Conservation (phyloP, 2,888 invertebrate genomes). For the Papilio gigon region DNA sequence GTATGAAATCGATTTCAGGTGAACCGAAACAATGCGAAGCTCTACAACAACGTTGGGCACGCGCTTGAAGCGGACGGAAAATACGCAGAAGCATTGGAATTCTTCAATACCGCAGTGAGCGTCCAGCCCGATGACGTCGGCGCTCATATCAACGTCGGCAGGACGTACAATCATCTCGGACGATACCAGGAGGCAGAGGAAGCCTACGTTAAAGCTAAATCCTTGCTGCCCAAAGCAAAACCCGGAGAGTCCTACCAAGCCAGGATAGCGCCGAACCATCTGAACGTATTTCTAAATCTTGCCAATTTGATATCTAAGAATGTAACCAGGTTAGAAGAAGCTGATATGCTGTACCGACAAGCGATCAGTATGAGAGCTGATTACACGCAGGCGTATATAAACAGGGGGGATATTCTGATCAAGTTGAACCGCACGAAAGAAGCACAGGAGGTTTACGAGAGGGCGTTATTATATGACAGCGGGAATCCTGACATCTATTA, state of each 20-base stretch:
- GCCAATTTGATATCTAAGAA: constrained; percentile 97
- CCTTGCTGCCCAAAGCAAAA: constrained; percentile 93
- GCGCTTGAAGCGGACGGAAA: constrained; percentile 90
- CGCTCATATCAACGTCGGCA: constrained; percentile 97
- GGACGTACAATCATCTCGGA: constrained; percentile 96
- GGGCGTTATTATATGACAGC: constrained; percentile 95
- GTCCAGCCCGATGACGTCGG: constrained; percentile 98
- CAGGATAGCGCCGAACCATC: constrained; percentile 96
- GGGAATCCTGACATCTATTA: constrained; percentile 97
- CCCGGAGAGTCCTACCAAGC: constrained; percentile 98
- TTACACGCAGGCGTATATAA: constrained; percentile 98
- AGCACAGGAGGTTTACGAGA: constrained; percentile 96
- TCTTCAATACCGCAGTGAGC: constrained; percentile 95
- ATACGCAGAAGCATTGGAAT: constrained; percentile 90
- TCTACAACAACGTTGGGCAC: constrained; percentile 98
- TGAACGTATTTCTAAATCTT: constrained; percentile 97
- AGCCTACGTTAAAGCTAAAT: constrained; percentile 95
- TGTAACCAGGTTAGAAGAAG: constrained; percentile 94
- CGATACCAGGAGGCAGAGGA: constrained; percentile 90
- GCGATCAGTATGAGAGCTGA: constrained; percentile 99
- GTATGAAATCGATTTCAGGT: constrained; percentile 87
- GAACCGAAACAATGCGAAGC: constrained; percentile 95
- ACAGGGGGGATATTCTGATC: constrained; percentile 97
- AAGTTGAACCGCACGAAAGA: constrained; percentile 96
- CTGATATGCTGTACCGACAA: constrained; percentile 95